phyloP scores from a whole-genome alignment of 35 echinoderm and acorn worm genomes.

The Lytechinus pictus region DNA sequence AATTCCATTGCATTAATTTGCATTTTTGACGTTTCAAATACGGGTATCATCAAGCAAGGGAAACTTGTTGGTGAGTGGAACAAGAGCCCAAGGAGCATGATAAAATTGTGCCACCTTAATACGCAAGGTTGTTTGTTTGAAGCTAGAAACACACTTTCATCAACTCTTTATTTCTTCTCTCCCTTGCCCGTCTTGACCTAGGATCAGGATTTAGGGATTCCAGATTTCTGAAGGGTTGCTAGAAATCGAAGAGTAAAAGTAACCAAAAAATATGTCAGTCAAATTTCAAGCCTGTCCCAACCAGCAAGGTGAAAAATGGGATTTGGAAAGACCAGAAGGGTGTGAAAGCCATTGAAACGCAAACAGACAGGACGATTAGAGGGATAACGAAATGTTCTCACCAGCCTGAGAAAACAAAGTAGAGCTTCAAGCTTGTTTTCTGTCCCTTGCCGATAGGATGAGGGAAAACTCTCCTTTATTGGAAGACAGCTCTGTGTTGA shows the following conservation, averaged over 20 bases:
- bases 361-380: constrained; percentile 41
- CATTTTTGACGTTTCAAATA: background rate
- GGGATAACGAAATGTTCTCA: constrained; percentile 34
- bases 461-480: background rate
- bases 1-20: background rate
- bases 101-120: background rate
- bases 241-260: background rate
- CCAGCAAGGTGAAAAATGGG: background rate
- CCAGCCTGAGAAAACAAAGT: constrained; percentile 21
- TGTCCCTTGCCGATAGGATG: background rate
- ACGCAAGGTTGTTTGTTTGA: background rate
- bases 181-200: background rate
- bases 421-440: background rate
- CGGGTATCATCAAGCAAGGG: too few species aligned
- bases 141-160: background rate
- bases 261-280: constrained; percentile 24
- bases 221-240: background rate
- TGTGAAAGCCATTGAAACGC: constrained; percentile 32
- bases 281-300: constrained; percentile 13
- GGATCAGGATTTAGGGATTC: constrained; percentile 8
- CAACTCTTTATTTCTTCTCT: background rate
- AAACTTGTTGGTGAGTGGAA: background rate
- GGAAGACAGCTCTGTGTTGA: background rate
- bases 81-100: background rate
- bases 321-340: constrained; percentile 3